Percentiles rank a stretch among this genome's conserved stretches.
These are phyloP conservation scores for Myripristis jacobus DNA, from an alignment of 2,797 vertebrate genomes.

Conservation along the genomic window DNA sequence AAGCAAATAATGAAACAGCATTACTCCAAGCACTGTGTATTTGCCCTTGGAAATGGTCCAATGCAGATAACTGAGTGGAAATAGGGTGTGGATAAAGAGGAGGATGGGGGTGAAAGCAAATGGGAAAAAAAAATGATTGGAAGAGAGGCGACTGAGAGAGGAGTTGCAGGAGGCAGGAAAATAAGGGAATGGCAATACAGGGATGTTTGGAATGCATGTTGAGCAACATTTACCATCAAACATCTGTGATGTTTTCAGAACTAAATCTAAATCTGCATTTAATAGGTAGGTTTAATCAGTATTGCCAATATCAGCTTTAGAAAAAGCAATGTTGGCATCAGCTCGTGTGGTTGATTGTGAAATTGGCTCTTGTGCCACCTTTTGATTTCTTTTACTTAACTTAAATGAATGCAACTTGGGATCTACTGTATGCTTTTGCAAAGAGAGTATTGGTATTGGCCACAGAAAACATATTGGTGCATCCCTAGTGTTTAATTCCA, in stretches of 20 bases:
- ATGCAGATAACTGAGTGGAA: neutral
- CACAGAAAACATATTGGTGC: no score
- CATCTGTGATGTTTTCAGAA: neutral
- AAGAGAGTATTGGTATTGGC: no score
- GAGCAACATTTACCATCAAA: neutral
- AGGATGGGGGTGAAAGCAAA: neutral
- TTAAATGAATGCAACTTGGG: no score
- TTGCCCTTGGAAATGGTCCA: neutral
- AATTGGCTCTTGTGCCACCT: no score
- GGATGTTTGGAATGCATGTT: neutral
- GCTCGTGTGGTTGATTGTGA: no score
- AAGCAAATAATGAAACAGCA: slow-evolving; percentile 5
- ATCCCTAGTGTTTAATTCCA: no score
- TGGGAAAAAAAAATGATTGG: neutral
- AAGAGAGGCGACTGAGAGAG: neutral
- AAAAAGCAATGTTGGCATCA: no score
- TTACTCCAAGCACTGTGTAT: slow-evolving; percentile 14
- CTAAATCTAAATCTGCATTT: neutral
- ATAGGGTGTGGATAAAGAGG: neutral
- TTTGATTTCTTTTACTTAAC: no score
- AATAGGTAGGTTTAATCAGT: neutral
- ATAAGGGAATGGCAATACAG: neutral
- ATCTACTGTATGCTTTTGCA: no score
- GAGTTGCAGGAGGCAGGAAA: neutral
- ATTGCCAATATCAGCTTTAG: no score